phyloP scores from a whole-genome alignment of 1,140 invertebrate species.

The Musca domestica region DNA sequence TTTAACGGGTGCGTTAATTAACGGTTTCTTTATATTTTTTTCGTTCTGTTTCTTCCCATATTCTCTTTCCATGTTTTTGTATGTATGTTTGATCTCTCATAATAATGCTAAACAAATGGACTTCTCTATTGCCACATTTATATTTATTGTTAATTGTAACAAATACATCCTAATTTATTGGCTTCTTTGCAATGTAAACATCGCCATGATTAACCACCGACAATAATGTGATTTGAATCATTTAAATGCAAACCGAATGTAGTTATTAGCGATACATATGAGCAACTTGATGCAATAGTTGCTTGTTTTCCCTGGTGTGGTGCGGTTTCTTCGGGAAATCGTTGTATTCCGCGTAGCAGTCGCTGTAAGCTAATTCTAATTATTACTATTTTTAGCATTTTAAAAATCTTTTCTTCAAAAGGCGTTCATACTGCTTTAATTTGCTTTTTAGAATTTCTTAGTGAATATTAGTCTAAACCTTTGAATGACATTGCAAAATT shows the following conservation, averaged over 20 bases:
- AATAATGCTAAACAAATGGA: slow-evolving; percentile 10
- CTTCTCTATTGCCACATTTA: neutral
- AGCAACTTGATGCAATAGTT: slow-evolving; percentile 67
- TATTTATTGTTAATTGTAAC: neutral
- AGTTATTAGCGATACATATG: slow-evolving; percentile 62
- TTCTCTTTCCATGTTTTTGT: slow-evolving; percentile 14
- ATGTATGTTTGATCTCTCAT: neutral
- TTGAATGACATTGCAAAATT: neutral
- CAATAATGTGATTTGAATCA: no score
- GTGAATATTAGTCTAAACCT: no score
- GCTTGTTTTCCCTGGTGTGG: slow-evolving; percentile 71
- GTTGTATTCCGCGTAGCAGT: slow-evolving; percentile 53
- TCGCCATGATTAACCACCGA: no score
- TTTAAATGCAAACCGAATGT: neutral
- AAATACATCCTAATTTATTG: slow-evolving; percentile 3
- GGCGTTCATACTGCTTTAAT: no score
- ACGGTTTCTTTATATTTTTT: slow-evolving; percentile 27
- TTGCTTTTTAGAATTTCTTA: no score
- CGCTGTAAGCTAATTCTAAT: slow-evolving; percentile 47
- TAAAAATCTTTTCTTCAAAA: no score
- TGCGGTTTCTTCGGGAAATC: slow-evolving; percentile 50
- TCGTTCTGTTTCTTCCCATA: slow-evolving; percentile 26
- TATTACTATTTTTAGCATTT: neutral
- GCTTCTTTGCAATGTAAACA: no score
- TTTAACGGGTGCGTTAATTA: slow-evolving; percentile 9